Conservation (phyloP, 2,797 vertebrate species). For the Enteromius treurensis region DNA sequence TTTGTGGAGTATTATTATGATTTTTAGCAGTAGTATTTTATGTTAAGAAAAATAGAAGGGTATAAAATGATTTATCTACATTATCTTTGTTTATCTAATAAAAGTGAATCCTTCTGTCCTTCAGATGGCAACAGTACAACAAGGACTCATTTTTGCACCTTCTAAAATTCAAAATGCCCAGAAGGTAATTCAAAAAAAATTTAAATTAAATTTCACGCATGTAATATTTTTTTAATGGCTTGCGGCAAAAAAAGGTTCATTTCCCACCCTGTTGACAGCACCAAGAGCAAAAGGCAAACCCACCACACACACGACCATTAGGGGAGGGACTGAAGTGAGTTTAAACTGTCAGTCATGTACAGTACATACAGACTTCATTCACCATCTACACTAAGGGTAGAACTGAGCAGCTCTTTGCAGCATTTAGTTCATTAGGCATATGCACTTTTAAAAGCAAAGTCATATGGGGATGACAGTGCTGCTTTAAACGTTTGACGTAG, state of each 20-base stretch:
- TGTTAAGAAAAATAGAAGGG: background rate
- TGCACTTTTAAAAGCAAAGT: constrained; percentile 1
- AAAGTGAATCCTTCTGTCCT: background rate
- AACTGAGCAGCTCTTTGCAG: background rate
- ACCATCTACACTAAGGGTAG: background rate
- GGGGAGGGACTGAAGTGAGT: background rate
- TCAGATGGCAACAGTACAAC: background rate
- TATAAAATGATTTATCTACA: background rate
- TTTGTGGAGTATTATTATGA: background rate
- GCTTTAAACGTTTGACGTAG: constrained; percentile 69
- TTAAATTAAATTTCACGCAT: no score
- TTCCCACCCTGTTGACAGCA: constrained; percentile 1
- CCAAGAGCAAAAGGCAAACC: background rate
- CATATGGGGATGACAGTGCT: constrained; percentile 23
- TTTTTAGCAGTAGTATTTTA: background rate
- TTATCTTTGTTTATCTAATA: background rate
- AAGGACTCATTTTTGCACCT: background rate
- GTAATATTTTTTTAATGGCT: background rate
- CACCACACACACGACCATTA: background rate
- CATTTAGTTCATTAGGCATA: background rate
- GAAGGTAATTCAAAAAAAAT: background rate
- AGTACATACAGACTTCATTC: background rate
- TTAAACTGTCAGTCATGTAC: constrained; percentile 7
- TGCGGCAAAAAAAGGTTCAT: background rate
- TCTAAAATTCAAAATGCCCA: background rate